These are phyloP conservation scores for Helarctos malayanus DNA, from an alignment of 2,797 vertebrate genomes.

Conservation along the genomic window DNA sequence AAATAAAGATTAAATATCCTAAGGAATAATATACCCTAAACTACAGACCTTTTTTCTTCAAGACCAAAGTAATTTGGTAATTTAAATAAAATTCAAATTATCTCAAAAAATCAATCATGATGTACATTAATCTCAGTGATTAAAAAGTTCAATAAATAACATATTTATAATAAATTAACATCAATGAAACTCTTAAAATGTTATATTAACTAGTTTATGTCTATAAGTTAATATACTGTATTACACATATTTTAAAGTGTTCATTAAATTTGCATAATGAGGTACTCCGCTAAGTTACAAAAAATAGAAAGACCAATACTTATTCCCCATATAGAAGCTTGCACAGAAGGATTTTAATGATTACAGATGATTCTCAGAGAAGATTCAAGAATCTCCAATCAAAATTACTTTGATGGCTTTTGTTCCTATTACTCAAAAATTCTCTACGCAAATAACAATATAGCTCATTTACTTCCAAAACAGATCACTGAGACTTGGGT, in stretches of 20 bases:
- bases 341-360: background rate
- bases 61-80: conserved; percentile 14
- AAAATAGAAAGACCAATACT: conserved; percentile 49
- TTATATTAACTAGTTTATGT: background rate
- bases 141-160: conserved; percentile 29
- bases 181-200: conserved; percentile 33
- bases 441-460: background rate
- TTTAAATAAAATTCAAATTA: conserved; percentile 42
- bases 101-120: background rate
- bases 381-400: conserved; percentile 53
- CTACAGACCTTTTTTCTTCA: background rate
- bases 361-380: conserved; percentile 29
- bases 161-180: background rate
- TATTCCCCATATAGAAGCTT: background rate
- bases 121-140: background rate
- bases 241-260: background rate
- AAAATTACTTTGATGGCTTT: conserved; percentile 9
- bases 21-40: background rate
- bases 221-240: background rate
- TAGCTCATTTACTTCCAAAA: background rate
- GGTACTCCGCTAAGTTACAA: background rate
- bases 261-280: conserved; percentile 56
- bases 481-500: background rate
- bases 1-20: conserved; percentile 18
- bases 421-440: background rate